A percentile compares a stretch with the other conserved stretches of the same genome.
These are phyloP conservation scores for Pammene fasciana DNA, from an alignment of 2,888 invertebrate species.

Conservation along the genomic window DNA sequence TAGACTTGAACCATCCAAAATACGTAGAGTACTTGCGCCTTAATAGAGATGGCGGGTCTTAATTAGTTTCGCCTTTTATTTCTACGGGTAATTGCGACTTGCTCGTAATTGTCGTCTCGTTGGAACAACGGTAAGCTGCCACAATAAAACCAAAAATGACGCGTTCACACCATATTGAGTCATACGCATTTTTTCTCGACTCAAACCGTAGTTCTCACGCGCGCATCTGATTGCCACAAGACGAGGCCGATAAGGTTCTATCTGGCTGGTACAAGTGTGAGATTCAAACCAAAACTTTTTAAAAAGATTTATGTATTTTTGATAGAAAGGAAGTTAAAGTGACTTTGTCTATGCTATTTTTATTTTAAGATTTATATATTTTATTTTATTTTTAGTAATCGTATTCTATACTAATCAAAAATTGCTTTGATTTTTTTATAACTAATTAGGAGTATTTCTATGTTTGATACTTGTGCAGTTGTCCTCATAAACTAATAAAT, in stretches of 20 bases:
- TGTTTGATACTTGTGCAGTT: too few relatives aligned
- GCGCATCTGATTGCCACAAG: slow-evolving; percentile 69
- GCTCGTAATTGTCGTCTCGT: slow-evolving; percentile 30
- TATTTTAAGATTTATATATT: too few relatives aligned
- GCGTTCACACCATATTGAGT: slow-evolving; percentile 65
- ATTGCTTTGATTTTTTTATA: too few relatives aligned
- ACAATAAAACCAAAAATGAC: slow-evolving; percentile 36
- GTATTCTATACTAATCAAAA: too few relatives aligned
- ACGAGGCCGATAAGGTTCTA: slow-evolving; percentile 60
- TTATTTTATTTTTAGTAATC: too few relatives aligned
- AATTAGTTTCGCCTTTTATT: slow-evolving; percentile 9
- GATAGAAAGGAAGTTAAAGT: too few relatives aligned
- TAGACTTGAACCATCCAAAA: slow-evolving; percentile 21
- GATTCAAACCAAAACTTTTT: slow-evolving; percentile 6
- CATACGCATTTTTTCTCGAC: slow-evolving; percentile 62
- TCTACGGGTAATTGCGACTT: slow-evolving; percentile 5
- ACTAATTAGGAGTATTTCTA: too few relatives aligned
- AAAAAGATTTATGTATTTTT: neutral
- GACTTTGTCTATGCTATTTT: too few relatives aligned
- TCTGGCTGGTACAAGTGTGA: slow-evolving; percentile 45
- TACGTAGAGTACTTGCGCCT: neutral
- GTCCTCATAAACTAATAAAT: too few relatives aligned
- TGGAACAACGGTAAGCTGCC: slow-evolving; percentile 30
- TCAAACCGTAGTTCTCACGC: slow-evolving; percentile 71
- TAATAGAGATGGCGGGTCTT: slow-evolving; percentile 19